phyloP scores from a whole-genome alignment of 2,797 vertebrate species.

The Myotis pilosus region DNA sequence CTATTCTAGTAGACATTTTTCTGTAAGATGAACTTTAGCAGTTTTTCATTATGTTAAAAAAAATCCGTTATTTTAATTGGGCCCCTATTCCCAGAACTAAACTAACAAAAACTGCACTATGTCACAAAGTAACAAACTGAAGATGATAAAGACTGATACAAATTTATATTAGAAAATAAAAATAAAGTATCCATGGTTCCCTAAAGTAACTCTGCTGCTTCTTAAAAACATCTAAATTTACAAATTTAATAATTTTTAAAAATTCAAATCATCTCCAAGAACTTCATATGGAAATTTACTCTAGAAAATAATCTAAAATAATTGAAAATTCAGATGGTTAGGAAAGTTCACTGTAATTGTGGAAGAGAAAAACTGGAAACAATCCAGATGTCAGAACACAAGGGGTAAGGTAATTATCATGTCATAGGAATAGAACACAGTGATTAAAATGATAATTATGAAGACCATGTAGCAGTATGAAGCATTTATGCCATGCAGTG shows the following conservation, averaged over 20 bases:
- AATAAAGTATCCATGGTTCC: background rate
- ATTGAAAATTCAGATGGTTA: background rate
- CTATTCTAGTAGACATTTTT: background rate
- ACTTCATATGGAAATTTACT: background rate
- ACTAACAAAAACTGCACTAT: background rate
- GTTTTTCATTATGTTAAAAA: background rate
- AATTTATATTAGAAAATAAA: conserved; percentile 13
- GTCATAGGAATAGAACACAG: background rate
- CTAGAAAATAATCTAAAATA: conserved; percentile 12
- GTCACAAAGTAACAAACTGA: background rate
- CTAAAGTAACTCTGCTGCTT: background rate
- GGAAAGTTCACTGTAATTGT: background rate
- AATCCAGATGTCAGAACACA: background rate
- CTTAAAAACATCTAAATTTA: background rate
- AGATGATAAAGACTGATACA: background rate
- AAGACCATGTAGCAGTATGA: background rate
- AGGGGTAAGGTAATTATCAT: background rate
- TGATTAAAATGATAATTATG: background rate
- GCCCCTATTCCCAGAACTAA: background rate
- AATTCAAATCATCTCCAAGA: background rate
- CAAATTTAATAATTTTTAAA: conserved; percentile 3
- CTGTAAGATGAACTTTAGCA: background rate
- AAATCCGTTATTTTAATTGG: background rate
- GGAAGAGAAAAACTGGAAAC: conserved; percentile 2
- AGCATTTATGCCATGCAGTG: background rate